phyloP scores from a whole-genome alignment of 2,113 vertebrate genomes.

The Scortum barcoo region DNA sequence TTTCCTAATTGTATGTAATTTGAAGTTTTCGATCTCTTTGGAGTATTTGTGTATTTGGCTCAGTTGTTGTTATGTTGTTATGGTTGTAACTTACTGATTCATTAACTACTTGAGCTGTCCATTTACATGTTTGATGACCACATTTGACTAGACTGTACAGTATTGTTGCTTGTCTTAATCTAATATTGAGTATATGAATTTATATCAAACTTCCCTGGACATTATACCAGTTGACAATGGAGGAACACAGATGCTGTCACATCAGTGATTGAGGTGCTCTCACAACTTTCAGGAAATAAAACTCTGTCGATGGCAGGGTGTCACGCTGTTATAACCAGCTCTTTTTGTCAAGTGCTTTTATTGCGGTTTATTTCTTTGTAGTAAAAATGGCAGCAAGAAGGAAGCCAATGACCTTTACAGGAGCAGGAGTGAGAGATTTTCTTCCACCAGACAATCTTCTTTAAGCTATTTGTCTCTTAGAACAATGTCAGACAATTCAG shows the following conservation, averaged over 20 bases:
- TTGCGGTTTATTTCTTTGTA: conserved; percentile 27
- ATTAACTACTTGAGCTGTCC: conserved; percentile 3
- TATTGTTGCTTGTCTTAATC: conserved; percentile 22
- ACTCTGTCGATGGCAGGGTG: neutral
- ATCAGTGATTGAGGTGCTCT: conserved; percentile 3
- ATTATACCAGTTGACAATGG: neutral
- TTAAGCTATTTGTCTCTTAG: conserved; percentile 40
- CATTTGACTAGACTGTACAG: conserved; percentile 27
- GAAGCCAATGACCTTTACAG: conserved; percentile 49
- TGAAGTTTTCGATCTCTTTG: conserved; percentile 33
- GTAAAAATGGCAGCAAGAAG: conserved; percentile 59
- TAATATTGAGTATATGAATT: conserved; percentile 25
- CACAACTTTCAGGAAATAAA: conserved; percentile 65
- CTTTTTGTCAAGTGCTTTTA: conserved; percentile 28
- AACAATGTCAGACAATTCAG: conserved; percentile 38
- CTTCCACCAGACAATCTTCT: conserved; percentile 39
- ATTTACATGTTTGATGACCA: conserved; percentile 14
- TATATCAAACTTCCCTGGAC: conserved; percentile 32
- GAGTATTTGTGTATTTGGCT: conserved; percentile 35
- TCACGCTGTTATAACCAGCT: conserved; percentile 11
- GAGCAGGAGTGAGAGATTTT: conserved; percentile 24
- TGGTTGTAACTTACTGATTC: conserved; percentile 24
- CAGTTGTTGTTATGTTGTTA: conserved; percentile 24
- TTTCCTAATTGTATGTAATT: conserved; percentile 38
- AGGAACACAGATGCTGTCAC: conserved; percentile 15